Evolutionary conservation across 2,113 vertebrate genomes (phyloP).

Genomic region (Gasterosteus aculeatus): DNA sequence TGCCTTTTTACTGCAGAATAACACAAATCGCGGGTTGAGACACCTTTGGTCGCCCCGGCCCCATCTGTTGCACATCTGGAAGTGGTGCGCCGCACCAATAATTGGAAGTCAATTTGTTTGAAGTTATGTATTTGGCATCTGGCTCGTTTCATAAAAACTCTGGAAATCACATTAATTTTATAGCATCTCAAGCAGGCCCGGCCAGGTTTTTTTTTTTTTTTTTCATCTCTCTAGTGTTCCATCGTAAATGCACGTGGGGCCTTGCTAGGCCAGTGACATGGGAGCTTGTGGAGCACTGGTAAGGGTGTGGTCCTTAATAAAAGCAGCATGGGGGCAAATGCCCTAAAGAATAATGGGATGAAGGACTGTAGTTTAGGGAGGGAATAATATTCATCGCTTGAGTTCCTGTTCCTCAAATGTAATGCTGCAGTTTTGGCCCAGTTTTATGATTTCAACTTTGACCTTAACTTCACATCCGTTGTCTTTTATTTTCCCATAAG

Average conservation of each 20-base stretch:
- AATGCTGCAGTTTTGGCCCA: slow-evolving; percentile 21
- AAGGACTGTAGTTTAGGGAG: slow-evolving; percentile 17
- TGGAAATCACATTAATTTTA: slow-evolving; percentile 85
- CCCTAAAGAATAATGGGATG: slow-evolving; percentile 57
- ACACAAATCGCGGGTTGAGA: slow-evolving; percentile 71
- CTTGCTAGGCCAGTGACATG: slow-evolving; percentile 64
- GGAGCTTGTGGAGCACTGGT: slow-evolving; percentile 61
- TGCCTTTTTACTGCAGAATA: slow-evolving; percentile 75
- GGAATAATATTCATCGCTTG: slow-evolving; percentile 19
- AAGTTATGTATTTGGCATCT: slow-evolving; percentile 87
- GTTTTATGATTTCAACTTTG: slow-evolving; percentile 50
- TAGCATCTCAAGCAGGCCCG: slow-evolving; percentile 68
- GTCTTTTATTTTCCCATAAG: slow-evolving; percentile 37
- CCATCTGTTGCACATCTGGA: slow-evolving; percentile 87
- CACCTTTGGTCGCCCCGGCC: slow-evolving; percentile 75
- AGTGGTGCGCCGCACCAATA: slow-evolving; percentile 80
- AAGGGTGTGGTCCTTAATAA: slow-evolving; percentile 76
- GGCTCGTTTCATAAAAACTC: slow-evolving; percentile 82
- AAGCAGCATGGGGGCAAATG: slow-evolving; percentile 50
- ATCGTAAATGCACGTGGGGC: slow-evolving; percentile 70
- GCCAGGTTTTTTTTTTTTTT: slow-evolving; percentile 57
- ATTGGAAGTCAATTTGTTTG: slow-evolving; percentile 89
- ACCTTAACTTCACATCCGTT: slow-evolving; percentile 58
- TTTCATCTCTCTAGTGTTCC: slow-evolving; percentile 57
- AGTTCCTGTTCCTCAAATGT: slow-evolving; percentile 28